These are phyloP conservation scores for Passer domesticus DNA, from an alignment of 2,113 vertebrate species.

Conservation along the genomic window DNA sequence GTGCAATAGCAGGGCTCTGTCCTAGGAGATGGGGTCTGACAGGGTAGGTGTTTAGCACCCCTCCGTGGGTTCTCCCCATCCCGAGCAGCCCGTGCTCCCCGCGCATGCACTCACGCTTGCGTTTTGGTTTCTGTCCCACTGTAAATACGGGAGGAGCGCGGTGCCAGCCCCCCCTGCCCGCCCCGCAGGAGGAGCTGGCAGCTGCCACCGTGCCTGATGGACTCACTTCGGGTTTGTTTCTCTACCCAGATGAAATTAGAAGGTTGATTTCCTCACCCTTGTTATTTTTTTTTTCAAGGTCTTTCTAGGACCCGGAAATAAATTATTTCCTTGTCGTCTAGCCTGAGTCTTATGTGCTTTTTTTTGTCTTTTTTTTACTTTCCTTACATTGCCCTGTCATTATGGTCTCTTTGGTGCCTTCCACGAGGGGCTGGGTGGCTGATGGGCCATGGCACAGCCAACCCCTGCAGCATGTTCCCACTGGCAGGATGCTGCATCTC, in stretches of 20 bases:
- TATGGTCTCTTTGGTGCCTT: background rate
- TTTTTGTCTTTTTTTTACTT: background rate
- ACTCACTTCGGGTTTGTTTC: slow-evolving; percentile 5
- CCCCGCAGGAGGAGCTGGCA: background rate
- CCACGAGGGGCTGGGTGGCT: background rate
- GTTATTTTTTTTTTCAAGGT: slow-evolving; percentile 59
- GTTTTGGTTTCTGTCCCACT: background rate
- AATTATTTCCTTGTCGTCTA: slow-evolving; percentile 65
- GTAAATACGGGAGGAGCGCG: background rate
- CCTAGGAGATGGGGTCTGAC: slow-evolving; percentile 21
- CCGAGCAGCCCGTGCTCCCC: background rate
- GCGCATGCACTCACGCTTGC: background rate
- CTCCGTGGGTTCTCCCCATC: background rate
- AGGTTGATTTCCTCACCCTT: slow-evolving; percentile 46
- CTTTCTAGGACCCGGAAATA: slow-evolving; percentile 66
- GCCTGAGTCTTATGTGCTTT: background rate
- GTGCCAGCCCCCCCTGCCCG: background rate
- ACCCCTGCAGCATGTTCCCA: fast-evolving
- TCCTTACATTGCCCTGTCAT: fast-evolving
- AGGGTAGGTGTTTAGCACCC: slow-evolving; percentile 18
- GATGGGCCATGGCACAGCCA: fast-evolving
- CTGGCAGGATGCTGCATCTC: background rate
- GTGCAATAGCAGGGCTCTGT: slow-evolving; percentile 47
- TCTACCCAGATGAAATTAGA: slow-evolving; percentile 41
- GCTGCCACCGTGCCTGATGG: background rate